Conservation (phyloP, 1,140 invertebrate genomes). For the Limonius californicus region DNA sequence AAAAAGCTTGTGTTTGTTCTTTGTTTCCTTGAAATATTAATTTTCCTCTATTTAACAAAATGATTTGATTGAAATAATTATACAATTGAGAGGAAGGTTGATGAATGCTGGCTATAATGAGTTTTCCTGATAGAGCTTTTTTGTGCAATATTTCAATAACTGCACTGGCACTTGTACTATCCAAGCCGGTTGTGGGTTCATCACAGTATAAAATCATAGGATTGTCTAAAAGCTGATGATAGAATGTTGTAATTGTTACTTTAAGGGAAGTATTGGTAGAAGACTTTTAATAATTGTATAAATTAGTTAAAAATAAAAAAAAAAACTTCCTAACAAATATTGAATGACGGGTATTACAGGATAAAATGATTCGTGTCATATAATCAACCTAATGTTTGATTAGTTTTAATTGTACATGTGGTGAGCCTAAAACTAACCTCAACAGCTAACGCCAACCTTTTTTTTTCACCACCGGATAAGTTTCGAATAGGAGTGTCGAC, state of each 20-base stretch:
- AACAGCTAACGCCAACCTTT: constrained; percentile 76
- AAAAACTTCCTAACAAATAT: too few relatives aligned
- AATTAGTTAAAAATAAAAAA: too few relatives aligned
- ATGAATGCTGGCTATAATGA: constrained; percentile 81
- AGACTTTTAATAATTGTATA: too few relatives aligned
- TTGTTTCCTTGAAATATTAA: constrained; percentile 77
- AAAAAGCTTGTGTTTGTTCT: constrained; percentile 58
- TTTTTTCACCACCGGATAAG: constrained; percentile 81
- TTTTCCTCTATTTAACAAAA: constrained; percentile 73
- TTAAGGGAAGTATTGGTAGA: too few relatives aligned
- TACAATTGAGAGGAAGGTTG: constrained; percentile 84
- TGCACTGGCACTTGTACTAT: constrained; percentile 73
- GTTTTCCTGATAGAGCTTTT: constrained; percentile 63
- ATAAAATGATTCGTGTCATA: too few relatives aligned
- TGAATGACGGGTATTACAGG: too few relatives aligned
- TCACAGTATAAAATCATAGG: constrained; percentile 77
- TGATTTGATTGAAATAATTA: constrained; percentile 73
- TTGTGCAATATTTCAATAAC: constrained; percentile 67
- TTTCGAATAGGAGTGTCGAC: constrained; percentile 46
- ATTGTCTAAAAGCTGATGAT: constrained; percentile 72
- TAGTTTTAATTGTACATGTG: too few relatives aligned
- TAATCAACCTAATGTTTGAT: too few relatives aligned
- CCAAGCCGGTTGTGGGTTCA: constrained; percentile 78
- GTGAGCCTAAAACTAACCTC: constrained; percentile 28
- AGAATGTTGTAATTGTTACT: too few relatives aligned